A percentile compares a stretch with the other conserved stretches of the same genome.
Evolutionary conservation across 2,888 invertebrate genomes (phyloP).

Genomic region (Caprella mutica): DNA sequence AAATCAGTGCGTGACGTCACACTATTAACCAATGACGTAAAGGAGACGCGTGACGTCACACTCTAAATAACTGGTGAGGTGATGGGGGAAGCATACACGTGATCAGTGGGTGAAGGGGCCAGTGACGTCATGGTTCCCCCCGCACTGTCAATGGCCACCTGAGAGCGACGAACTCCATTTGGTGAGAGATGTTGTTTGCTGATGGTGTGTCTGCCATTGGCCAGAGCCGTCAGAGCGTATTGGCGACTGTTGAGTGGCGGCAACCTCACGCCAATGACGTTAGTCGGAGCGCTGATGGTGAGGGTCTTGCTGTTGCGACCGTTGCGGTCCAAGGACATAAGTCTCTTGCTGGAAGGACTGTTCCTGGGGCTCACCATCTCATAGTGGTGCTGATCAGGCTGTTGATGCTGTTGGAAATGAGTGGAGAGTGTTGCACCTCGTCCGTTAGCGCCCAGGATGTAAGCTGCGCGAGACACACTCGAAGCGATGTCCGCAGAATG

Average conservation of each 20-base stretch:
- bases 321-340: conserved; percentile 24
- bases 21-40: too few relatives aligned
- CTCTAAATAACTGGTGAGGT: conserved; percentile 32
- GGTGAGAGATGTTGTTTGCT: conserved; percentile 13
- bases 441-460: conserved; percentile 16
- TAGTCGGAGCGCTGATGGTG: conserved; percentile 27
- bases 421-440: conserved; percentile 26
- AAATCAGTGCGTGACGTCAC: too few relatives aligned
- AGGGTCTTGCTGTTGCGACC: conserved; percentile 3
- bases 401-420: conserved; percentile 9
- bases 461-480: conserved; percentile 3
- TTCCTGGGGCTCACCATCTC: conserved; percentile 26
- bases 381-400: conserved; percentile 12
- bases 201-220: conserved; percentile 28
- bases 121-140: conserved; percentile 25
- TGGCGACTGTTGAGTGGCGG: conserved; percentile 27
- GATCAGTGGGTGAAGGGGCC: conserved; percentile 28
- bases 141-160: conserved; percentile 29
- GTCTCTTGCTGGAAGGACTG: conserved; percentile 12
- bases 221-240: conserved; percentile 26
- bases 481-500: conserved; percentile 59
- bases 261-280: conserved; percentile 21
- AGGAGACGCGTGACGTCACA: too few relatives aligned
- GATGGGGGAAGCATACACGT: conserved; percentile 33
- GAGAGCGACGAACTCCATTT: conserved; percentile 25